Base-by-base conservation (phyloP, 2,888 invertebrate species). In the Phorcus lineatus region DNA sequence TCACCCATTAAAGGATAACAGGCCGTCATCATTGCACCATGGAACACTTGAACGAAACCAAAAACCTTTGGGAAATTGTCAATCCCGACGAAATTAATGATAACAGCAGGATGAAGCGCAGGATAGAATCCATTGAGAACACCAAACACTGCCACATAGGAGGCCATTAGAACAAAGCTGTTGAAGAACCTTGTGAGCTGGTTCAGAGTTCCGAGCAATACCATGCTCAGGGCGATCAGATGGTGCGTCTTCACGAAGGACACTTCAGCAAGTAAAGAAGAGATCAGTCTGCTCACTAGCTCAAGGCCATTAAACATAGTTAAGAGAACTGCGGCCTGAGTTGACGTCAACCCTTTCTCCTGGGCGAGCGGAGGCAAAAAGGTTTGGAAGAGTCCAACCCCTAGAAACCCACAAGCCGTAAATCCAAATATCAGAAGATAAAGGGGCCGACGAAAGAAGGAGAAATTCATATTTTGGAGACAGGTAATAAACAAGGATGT, bases 1-100 rank as follows among this genome's bases (percentile, higher is more conserved):
- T 70, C 28, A 78, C 78, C 78, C 36, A 78, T 53, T 17, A 78
- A 13, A 11, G 78, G 78, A 52, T 78, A 78, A 31, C 67, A 67
- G 13, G 70, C 62, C 16, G 78, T 47, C 40, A 53, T 52, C 54
- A 66, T 36, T 0, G 78, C 78, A 52, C 78, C 78, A 53, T 78
- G 67, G 54, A 78, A 52, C 2, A 78, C 78, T 53, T 70, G 70
- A 19, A 78, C 78, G 40, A 70, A 78, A 2, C 78, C 78, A 31
- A 78, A 78, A 0, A 53, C 70, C 31, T 70, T 78, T 11, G 78
- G 16, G 28, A 78, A 78, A 28, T 28, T 24, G 24, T 78, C 70
- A 11, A 67, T 53, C n/a, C 78, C 78, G 13, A 78, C 22, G 19
- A 78, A 67, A 17, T 78, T 53, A 7, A 78, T 31, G 40, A 78